phyloP scores from a whole-genome alignment of 2,797 vertebrate species.

The Bufotes viridis region DNA sequence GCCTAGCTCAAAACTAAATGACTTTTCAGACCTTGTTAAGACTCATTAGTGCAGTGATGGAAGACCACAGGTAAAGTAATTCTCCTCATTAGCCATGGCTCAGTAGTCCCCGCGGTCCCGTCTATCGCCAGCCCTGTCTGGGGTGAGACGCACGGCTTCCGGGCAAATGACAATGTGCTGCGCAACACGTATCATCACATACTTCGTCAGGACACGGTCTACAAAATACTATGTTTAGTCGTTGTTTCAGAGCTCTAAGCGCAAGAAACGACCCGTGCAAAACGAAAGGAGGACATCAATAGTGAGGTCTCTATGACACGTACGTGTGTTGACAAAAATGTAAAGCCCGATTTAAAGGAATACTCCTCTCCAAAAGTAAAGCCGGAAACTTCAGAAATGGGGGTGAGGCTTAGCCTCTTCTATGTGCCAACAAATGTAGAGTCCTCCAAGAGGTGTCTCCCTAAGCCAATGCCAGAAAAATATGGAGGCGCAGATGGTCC shows the following conservation, averaged over 20 bases:
- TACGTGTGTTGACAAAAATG: background rate
- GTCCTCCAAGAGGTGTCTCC: too few relatives aligned
- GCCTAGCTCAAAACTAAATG: constrained; percentile 16
- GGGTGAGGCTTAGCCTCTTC: too few relatives aligned
- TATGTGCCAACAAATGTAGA: too few relatives aligned
- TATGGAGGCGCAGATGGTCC: too few relatives aligned
- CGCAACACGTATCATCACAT: background rate
- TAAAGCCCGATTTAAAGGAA: background rate
- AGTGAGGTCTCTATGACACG: background rate
- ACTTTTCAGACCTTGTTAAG: constrained; percentile 35
- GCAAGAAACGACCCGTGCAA: background rate
- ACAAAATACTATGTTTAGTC: background rate
- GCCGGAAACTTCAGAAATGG: too few relatives aligned
- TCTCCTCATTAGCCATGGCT: constrained; percentile 31
- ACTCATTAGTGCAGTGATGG: constrained; percentile 28
- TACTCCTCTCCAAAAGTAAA: too few relatives aligned
- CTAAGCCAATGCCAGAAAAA: too few relatives aligned
- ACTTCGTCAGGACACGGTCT: background rate
- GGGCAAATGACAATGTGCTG: background rate
- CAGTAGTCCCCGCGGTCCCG: constrained; percentile 8
- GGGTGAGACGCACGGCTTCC: background rate
- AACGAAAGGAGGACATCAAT: background rate
- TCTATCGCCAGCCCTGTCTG: background rate
- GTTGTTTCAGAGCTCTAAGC: background rate
- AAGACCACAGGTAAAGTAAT: constrained; percentile 32